phyloP scores from a whole-genome alignment of 2,888 invertebrate genomes.

The Pseudococcus jackbeardsleyi region DNA sequence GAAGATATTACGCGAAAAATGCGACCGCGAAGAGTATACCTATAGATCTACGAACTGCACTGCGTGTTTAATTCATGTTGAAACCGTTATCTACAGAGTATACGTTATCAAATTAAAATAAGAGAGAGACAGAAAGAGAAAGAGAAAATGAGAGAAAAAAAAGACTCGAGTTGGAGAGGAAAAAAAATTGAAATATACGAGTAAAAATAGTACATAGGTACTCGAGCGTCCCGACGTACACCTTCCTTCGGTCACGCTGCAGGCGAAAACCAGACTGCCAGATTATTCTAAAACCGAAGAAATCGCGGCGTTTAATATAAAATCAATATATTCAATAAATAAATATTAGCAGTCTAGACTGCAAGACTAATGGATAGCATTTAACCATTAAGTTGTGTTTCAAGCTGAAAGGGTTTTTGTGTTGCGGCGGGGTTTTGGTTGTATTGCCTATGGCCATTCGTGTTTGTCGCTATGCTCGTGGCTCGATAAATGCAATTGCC shows the following conservation, averaged over 20 bases:
- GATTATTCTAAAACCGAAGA: slow-evolving; percentile 47
- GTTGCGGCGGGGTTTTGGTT: slow-evolving; percentile 62
- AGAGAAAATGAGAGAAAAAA: too few relatives aligned
- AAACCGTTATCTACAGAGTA: slow-evolving; percentile 27
- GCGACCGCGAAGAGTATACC: background rate
- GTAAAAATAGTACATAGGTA: background rate
- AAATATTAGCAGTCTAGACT: slow-evolving; percentile 65
- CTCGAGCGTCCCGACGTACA: background rate
- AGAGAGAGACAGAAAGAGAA: background rate
- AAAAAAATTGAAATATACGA: background rate
- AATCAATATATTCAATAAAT: slow-evolving; percentile 63
- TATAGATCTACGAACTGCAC: background rate
- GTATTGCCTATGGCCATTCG: slow-evolving; percentile 60
- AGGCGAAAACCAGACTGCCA: slow-evolving; percentile 52
- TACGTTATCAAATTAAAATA: slow-evolving; percentile 19
- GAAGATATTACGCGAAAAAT: slow-evolving; percentile 37
- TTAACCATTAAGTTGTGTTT: slow-evolving; percentile 64
- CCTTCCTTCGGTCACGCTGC: slow-evolving; percentile 42
- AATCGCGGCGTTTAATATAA: slow-evolving; percentile 60
- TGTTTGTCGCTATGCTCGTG: slow-evolving; percentile 61
- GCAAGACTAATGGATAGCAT: slow-evolving; percentile 64
- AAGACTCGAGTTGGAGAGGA: background rate
- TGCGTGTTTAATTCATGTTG: slow-evolving; percentile 14
- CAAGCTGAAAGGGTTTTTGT: slow-evolving; percentile 64
- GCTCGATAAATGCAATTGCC: slow-evolving; percentile 59